Base-by-base conservation (phyloP, 2,888 invertebrate genomes). In the Apamea epomidion region DNA sequence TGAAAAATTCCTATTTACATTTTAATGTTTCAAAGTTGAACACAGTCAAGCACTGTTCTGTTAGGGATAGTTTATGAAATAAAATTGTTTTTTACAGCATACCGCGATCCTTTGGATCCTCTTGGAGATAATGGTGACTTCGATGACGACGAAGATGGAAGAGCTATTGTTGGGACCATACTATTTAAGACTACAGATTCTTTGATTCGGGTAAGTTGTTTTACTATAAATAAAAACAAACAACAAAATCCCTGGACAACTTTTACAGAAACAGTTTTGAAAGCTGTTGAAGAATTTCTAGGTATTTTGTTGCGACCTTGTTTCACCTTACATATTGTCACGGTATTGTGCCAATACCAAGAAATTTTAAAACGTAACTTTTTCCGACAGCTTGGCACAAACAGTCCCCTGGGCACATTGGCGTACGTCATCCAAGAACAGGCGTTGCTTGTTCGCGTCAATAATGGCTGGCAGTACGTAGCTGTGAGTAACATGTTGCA, bases 391-490 rank as follows among this genome's bases (percentile, higher is more conserved):
- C 91, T 96, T 67, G 97, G 97, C 74, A 93, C 88, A 94, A 97
- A 90, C 87, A 95, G 94, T 90, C 97, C 96, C 91, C 98, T 99
- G 71, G 99, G 99, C 82, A 99, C 99, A 64, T 95, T 99, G 93
- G 99, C 99, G 58, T 99, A 99, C 94, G 98, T 99, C 85, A 98
- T 99, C 90, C 99, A 99, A 94, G 99, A 99, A 94, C 99, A 99
- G 97, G 98, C 99, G 4, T 96, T 99, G 54, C 97, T 99, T 76
- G 98, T 99, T 58, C 97, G 99, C 91, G 99, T 99, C 90, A 98
- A 98, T 95, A 98, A 98, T 92, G 99, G 99, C 78, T 99, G 99
- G 99, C 99, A 99, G 93, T 99, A 99, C 92, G 98, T 99, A 89
- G 98, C 98, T 95, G 99, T 99, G 96, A 98, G 98, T 98, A 88